phyloP scores from a whole-genome alignment of 92 coral and sea anemone genomes.

The Palythoa grandiflora region DNA sequence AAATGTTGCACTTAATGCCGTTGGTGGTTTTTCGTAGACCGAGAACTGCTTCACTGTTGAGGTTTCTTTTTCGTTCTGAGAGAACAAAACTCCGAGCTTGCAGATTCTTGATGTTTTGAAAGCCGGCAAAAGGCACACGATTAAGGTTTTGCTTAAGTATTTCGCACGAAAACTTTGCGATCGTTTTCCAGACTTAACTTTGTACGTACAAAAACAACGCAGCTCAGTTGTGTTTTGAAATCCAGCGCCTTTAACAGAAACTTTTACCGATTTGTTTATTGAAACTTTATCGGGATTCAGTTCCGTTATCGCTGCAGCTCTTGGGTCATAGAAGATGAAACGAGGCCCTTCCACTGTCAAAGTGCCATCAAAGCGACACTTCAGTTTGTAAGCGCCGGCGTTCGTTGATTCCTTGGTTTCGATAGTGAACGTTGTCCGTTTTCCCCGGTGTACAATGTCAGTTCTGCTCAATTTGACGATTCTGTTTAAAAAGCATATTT shows the following conservation, averaged over 20 bases:
- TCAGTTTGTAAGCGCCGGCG: background rate
- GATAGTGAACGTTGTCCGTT: constrained; percentile 4
- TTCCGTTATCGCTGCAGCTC: background rate
- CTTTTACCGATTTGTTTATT: background rate
- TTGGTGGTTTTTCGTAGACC: background rate
- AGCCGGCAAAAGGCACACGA: background rate
- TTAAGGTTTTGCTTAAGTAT: background rate
- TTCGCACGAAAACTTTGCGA: background rate
- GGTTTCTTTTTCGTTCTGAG: background rate
- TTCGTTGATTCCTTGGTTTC: background rate
- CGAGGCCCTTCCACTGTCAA: constrained; percentile 4
- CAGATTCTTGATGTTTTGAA: background rate
- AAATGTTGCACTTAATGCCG: background rate
- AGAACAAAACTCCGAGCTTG: constrained; percentile 3
- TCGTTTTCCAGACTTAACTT: background rate
- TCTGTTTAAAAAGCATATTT: background rate
- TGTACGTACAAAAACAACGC: constrained; percentile 3
- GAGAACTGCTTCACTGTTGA: background rate
- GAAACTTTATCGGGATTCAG: background rate
- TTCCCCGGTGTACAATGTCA: background rate
- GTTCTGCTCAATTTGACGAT: background rate
- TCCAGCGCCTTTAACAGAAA: background rate
- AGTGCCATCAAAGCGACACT: background rate
- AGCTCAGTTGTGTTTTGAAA: constrained; percentile 25
- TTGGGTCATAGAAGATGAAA: background rate